Evolutionary conservation across 1,140 invertebrate species (phyloP).

Genomic region (Drepana arcuata): DNA sequence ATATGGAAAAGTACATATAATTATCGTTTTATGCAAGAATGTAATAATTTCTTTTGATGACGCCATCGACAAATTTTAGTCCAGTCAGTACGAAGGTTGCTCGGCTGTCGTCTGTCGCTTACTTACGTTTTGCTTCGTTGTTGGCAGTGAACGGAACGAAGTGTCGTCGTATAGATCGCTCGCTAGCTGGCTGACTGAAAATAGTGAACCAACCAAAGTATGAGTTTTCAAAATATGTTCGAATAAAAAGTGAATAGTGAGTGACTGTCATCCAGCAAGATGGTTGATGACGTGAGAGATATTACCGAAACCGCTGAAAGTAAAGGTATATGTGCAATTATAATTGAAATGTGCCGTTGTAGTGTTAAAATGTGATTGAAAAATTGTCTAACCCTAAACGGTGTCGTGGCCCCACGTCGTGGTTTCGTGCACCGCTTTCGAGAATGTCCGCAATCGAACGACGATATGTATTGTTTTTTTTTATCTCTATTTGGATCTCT

Average conservation of each 20-base stretch:
- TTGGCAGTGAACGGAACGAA: conserved; percentile 68
- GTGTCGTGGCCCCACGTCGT: conserved; percentile 67
- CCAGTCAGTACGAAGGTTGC: conserved; percentile 25
- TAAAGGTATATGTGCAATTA: conserved; percentile 66
- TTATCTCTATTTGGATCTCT: conserved; percentile 59
- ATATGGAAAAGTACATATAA: no score
- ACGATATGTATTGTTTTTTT: conserved; percentile 61
- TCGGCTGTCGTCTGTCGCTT: conserved; percentile 42
- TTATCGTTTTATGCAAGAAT: conserved; percentile 6
- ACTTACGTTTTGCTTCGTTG: conserved; percentile 33
- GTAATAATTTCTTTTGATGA: conserved; percentile 22
- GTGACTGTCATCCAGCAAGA: conserved; percentile 68
- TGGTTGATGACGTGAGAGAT: conserved; percentile 70
- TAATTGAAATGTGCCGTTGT: conserved; percentile 59
- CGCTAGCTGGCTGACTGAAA: conserved; percentile 64
- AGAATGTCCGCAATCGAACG: conserved; percentile 59
- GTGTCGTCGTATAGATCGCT: conserved; percentile 65
- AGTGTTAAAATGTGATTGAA: conserved; percentile 64
- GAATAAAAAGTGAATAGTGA: conserved; percentile 68
- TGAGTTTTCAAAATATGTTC: conserved; percentile 70
- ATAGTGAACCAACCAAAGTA: conserved; percentile 68
- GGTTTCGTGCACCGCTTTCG: conserved; percentile 55
- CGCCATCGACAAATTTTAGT: conserved; percentile 33
- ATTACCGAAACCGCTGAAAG: conserved; percentile 67
- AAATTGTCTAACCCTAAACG: conserved; percentile 62